Evolutionary conservation across 1,140 invertebrate species (phyloP), one percentile per base, ranked within the genome.

Genomic region (Cherax destructor): DNA sequence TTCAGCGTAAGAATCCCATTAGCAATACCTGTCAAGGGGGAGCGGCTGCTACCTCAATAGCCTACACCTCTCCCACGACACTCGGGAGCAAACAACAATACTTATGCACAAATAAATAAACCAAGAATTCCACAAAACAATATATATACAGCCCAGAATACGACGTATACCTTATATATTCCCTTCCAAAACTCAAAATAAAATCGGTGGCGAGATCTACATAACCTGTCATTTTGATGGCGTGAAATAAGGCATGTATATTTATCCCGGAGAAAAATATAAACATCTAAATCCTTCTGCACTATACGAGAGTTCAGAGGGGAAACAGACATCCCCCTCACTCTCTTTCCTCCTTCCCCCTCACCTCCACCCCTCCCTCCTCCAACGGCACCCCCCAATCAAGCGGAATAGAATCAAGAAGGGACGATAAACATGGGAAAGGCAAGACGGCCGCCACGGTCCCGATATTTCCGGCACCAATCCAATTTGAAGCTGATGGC

Each of bases 401-500:
- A 74, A 30, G 69, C 5, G n/a, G n/a, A 30, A 69, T 16, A n/a
- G n/a, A 30, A 30, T 24, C 7, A 9, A 74, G n/a, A 21, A 13
- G 18, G 69, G 69, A 9, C n/a, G n/a, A 74, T 52, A 65, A 65
- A 65, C 61, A 65, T 16, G 61, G 16, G 61, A 65, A 65, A 56
- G 56, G 50, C 50, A 81, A 56, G 18, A 81, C 16, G 47, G 47
- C 10, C 49, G 41, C 21, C 78, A 69, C 5, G 11, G 16, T n/a
- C 41, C 50, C n/a, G 50, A 56, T 24, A 59, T 81, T 81, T 56
- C n/a, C 79, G 13, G 50, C 47, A 30, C 50, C 79, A 81, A 81
- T 81, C 79, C 79, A 81, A 81, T 81, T 81, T 81, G 18, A 24
- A 59, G 50, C 24, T 5, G 79, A 59, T 56, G 50, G 79, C 50